Evolutionary conservation across 2,888 invertebrate species (phyloP), one percentile per base, ranked within the genome.

Genomic region (Eupithecia subumbrata): DNA sequence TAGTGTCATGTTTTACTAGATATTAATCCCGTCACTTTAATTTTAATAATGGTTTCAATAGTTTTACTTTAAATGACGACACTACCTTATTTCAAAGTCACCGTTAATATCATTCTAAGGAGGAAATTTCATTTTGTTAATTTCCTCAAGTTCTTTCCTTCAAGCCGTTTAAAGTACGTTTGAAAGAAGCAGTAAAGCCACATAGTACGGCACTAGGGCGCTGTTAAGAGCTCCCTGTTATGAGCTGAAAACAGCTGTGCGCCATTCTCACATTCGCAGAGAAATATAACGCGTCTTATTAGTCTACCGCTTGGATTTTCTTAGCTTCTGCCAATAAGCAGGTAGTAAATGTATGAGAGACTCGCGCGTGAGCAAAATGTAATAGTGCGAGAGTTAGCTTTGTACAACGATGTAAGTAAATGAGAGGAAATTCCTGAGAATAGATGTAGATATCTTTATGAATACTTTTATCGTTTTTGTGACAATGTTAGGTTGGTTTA

Each of bases 241-340:
- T 84, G 86, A 86, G 82, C 84, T 78, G 84, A 84, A 85, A 86
- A 82, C 91, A 91, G 89, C 89, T 91, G 92, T 80, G 88, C 86
- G 84, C 80, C 88, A 89, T 90, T 89, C 89, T 85, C 89, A 88
- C 89, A 56, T 56, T 56, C 81, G 81, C 79, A 81, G 84, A 89
- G 88, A 92, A 91, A 91, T 91, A 92, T 87, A 87, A 75, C 77
- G 82, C 85, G 79, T 84, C 91, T 91, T 91, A 92, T 92, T 91
- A 90, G 88, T 86, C 83, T 86, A 84, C 83, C 82, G 82, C 81
- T 78, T 77, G 82, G 81, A 84, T 84, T 86, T 84, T 81, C 77
- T 83, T 79, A 75, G 78, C 76, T 77, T 79, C 78, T 70, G 80
- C 83, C 84, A 84, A 84, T 84, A 83, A 82, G 82, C 81, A 77